These are phyloP conservation scores for Carterocephalus palaemon DNA, from an alignment of 2,888 invertebrate genomes.

Conservation along the genomic window DNA sequence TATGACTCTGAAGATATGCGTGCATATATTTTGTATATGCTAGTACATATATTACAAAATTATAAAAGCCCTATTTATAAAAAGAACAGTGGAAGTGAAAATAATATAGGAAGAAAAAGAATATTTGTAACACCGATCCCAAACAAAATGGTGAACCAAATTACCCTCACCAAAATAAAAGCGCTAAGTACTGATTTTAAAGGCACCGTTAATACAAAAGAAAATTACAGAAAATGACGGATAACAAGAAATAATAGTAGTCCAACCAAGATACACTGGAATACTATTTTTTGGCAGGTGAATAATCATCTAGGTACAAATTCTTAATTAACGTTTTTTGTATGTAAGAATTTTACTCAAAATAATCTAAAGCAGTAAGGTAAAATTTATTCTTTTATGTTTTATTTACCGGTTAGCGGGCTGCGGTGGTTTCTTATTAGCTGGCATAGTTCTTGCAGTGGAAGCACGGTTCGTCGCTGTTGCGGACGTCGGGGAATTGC, in stretches of 20 bases:
- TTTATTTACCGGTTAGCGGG: conserved; percentile 68
- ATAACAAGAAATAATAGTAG: too few relatives aligned
- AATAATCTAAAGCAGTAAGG: too few relatives aligned
- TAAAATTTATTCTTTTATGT: too few relatives aligned
- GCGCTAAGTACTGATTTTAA: neutral
- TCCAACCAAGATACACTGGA: too few relatives aligned
- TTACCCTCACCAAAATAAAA: conserved; percentile 12
- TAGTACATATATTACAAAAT: conserved; percentile 10
- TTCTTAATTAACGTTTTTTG: too few relatives aligned
- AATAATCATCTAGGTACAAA: too few relatives aligned
- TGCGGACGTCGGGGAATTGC: conserved; percentile 61
- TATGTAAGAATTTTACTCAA: too few relatives aligned
- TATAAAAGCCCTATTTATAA: conserved; percentile 11
- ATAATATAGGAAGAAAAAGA: conserved; percentile 6
- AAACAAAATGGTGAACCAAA: neutral
- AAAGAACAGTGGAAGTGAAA: conserved; percentile 1
- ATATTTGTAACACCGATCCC: neutral
- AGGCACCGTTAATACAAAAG: too few relatives aligned
- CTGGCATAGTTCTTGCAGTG: conserved; percentile 36
- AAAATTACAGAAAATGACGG: too few relatives aligned
- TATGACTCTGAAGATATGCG: conserved; percentile 56
- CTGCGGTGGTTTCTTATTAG: conserved; percentile 58
- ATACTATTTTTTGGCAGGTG: too few relatives aligned
- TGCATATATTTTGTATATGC: conserved; percentile 42
- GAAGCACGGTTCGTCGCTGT: conserved; percentile 40